phyloP scores from a whole-genome alignment of 1,140 invertebrate genomes.

The Drosophila ambigua region DNA sequence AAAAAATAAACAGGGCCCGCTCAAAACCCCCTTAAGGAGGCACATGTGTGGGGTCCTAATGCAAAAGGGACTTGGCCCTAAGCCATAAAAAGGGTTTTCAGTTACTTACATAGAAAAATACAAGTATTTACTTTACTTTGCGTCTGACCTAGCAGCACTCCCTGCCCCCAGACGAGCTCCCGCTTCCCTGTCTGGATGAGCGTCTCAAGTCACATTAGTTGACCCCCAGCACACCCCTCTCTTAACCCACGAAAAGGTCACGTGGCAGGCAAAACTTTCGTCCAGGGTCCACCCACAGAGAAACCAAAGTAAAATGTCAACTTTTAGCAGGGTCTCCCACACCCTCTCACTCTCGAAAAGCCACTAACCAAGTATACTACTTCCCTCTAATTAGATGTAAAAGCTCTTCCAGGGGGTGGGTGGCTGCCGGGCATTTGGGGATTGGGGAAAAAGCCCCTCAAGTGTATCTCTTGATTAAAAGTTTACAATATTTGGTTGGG shows the following conservation, averaged over 20 bases:
- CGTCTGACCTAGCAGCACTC: slow-evolving; percentile 29
- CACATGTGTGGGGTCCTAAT: slow-evolving; percentile 55
- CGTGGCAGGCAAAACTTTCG: slow-evolving; percentile 34
- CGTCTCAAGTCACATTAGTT: slow-evolving; percentile 67
- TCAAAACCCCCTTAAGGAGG: neutral
- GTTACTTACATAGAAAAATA: slow-evolving; percentile 48
- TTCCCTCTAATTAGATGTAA: slow-evolving; percentile 68
- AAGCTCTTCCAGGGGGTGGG: slow-evolving; percentile 28
- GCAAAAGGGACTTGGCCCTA: slow-evolving; percentile 63
- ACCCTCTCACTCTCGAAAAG: neutral
- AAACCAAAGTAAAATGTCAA: slow-evolving; percentile 56
- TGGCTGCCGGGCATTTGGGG: no score
- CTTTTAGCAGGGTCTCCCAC: slow-evolving; percentile 18
- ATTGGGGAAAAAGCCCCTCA: slow-evolving; percentile 28
- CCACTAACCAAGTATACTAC: neutral
- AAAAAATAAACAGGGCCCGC: slow-evolving; percentile 35
- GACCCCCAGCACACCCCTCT: slow-evolving; percentile 40
- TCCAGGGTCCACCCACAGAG: slow-evolving; percentile 11
- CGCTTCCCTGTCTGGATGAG: neutral
- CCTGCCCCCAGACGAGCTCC: neutral
- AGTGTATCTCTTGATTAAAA: slow-evolving; percentile 68
- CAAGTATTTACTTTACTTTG: slow-evolving; percentile 71
- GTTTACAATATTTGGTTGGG: slow-evolving; percentile 58
- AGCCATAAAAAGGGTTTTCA: slow-evolving; percentile 62
- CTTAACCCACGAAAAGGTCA: slow-evolving; percentile 44